phyloP scores from a whole-genome alignment of 2,797 vertebrate species.

The Pteropus rufus region DNA sequence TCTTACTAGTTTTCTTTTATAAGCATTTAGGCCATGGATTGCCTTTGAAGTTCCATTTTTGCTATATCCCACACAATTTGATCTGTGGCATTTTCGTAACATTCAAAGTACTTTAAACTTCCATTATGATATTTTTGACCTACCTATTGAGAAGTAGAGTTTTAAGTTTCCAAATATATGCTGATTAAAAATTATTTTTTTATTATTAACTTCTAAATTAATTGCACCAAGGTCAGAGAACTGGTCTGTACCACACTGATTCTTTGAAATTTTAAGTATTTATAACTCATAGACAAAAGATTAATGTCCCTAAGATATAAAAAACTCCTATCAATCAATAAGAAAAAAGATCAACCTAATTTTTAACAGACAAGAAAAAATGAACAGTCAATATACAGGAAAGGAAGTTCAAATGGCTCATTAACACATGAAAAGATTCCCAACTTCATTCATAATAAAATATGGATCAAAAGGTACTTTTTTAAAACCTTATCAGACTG shows the following conservation, averaged over 20 bases:
- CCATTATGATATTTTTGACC: neutral
- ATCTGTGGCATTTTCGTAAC: neutral
- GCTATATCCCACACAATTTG: neutral
- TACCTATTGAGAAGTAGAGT: neutral
- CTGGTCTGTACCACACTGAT: neutral
- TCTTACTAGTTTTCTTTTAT: conserved; percentile 9
- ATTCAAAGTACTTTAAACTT: conserved; percentile 32
- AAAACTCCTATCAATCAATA: neutral
- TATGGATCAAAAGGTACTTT: neutral
- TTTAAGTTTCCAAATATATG: neutral
- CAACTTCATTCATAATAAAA: neutral
- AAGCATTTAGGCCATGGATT: neutral
- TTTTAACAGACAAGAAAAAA: conserved; percentile 3
- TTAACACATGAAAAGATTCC: neutral
- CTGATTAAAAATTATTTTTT: neutral
- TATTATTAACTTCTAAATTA: conserved; percentile 13
- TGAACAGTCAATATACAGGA: neutral
- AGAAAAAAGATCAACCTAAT: neutral
- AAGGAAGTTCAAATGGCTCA: neutral
- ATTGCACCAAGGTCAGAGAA: neutral
- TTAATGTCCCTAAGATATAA: neutral
- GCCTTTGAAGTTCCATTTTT: neutral
- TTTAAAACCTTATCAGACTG: neutral
- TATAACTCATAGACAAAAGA: neutral
- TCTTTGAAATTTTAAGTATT: conserved; percentile 4